Conservation (phyloP, 2,888 invertebrate genomes). For the Athalia circularis region DNA sequence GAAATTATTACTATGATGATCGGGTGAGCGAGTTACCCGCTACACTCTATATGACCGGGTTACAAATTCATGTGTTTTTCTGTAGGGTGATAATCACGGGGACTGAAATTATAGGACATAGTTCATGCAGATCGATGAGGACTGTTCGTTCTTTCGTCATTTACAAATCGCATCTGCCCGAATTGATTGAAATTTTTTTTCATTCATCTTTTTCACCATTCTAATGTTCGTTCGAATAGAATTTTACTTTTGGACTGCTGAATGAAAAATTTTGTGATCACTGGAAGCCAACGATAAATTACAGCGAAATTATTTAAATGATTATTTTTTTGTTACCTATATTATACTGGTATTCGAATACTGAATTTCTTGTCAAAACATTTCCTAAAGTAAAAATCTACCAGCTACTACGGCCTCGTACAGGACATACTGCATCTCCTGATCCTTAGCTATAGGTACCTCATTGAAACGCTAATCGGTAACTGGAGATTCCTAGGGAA, state of each 20-base stretch:
- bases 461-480: constrained; percentile 67
- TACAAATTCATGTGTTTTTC: too few relatives aligned
- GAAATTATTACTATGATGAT: constrained; percentile 65
- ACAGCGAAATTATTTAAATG: too few relatives aligned
- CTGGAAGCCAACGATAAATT: background rate
- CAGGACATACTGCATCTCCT: constrained; percentile 2
- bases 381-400: constrained; percentile 50
- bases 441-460: constrained; percentile 37
- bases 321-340: background rate
- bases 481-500: constrained; percentile 63
- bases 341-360: constrained; percentile 49
- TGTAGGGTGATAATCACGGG: background rate
- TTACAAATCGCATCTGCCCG: too few relatives aligned
- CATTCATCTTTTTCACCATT: background rate
- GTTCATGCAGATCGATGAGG: too few relatives aligned
- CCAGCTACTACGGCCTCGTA: background rate
- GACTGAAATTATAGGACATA: background rate
- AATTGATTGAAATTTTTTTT: background rate
- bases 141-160: too few relatives aligned
- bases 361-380: constrained; percentile 69
- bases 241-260: background rate
- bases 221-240: background rate
- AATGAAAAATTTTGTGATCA: constrained; percentile 21
- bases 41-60: background rate
- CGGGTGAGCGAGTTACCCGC: constrained; percentile 41